Percentiles rank a stretch among this genome's conserved stretches.
These are phyloP conservation scores for Lithosia quadra DNA, from an alignment of 2,888 invertebrate genomes.

Conservation along the genomic window DNA sequence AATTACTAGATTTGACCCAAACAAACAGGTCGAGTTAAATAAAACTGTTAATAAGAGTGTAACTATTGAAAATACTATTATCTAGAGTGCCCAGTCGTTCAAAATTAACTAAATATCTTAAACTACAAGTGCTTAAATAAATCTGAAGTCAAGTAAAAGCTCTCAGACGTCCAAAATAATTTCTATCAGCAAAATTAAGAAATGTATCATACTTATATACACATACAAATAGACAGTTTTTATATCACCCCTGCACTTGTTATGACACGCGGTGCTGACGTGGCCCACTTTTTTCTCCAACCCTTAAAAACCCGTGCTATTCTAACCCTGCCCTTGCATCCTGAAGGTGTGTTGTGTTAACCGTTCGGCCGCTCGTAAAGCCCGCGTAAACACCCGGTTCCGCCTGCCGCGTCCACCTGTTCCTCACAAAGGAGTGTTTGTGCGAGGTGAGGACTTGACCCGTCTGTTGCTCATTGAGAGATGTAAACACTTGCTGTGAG, in stretches of 20 bases:
- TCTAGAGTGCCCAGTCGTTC: too few relatives aligned
- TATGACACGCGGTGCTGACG: constrained; percentile 6
- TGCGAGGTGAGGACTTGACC: constrained; percentile 42
- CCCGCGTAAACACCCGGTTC: constrained; percentile 77
- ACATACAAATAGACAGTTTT: background rate
- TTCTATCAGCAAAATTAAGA: background rate
- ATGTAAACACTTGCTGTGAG: constrained; percentile 37
- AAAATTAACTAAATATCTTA: too few relatives aligned
- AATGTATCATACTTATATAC: background rate
- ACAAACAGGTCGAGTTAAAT: too few relatives aligned
- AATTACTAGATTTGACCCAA: too few relatives aligned
- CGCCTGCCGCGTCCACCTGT: constrained; percentile 79
- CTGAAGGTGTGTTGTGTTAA: constrained; percentile 60
- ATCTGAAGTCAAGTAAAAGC: too few relatives aligned
- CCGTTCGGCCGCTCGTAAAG: constrained; percentile 59
- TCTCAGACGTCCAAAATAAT: too few relatives aligned
- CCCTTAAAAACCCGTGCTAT: constrained; percentile 35
- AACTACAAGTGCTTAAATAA: too few relatives aligned
- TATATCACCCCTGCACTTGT: constrained; percentile 8
- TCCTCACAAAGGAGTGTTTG: constrained; percentile 52
- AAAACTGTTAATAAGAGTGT: too few relatives aligned
- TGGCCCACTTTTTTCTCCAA: constrained; percentile 29
- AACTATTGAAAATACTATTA: too few relatives aligned
- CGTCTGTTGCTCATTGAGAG: constrained; percentile 13
- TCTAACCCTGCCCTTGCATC: constrained; percentile 53